Evolutionary conservation across 1,140 invertebrate genomes (phyloP).

Genomic region (Bombus soroeensis): DNA sequence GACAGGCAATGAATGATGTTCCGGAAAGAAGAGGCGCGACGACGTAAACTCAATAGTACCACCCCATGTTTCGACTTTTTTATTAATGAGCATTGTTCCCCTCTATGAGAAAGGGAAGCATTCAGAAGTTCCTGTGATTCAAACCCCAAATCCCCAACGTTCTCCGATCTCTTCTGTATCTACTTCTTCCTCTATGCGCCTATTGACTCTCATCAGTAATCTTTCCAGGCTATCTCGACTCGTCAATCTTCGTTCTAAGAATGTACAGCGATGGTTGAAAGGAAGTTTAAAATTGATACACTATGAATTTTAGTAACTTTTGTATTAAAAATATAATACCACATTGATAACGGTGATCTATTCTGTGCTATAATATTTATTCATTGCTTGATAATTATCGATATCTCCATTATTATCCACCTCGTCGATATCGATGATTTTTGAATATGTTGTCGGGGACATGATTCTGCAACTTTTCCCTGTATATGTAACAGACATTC

Average conservation of each 20-base stretch:
- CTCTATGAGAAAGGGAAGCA: conserved; percentile 5
- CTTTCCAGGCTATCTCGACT: conserved; percentile 6
- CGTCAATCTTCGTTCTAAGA: conserved; percentile 7
- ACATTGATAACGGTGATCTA: too few relatives aligned
- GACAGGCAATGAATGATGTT: conserved; percentile 1
- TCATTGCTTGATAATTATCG: too few relatives aligned
- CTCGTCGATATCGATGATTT: too few relatives aligned
- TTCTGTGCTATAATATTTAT: too few relatives aligned
- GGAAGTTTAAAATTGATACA: too few relatives aligned
- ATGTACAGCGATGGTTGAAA: background rate
- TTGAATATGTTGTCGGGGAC: too few relatives aligned
- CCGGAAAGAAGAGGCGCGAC: background rate
- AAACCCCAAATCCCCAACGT: background rate
- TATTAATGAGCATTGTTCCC: conserved; percentile 29
- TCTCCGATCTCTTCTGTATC: conserved; percentile 6
- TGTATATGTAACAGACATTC: too few relatives aligned
- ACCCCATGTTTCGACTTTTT: conserved; percentile 1
- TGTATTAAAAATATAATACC: too few relatives aligned
- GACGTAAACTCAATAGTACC: background rate
- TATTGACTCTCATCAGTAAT: conserved; percentile 17
- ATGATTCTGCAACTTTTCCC: too few relatives aligned
- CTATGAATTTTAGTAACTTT: too few relatives aligned
- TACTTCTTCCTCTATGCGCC: background rate
- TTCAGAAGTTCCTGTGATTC: background rate
- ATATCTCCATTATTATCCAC: too few relatives aligned